phyloP scores from a whole-genome alignment of 1,140 invertebrate species.

The Tetragnatha versicolor region DNA sequence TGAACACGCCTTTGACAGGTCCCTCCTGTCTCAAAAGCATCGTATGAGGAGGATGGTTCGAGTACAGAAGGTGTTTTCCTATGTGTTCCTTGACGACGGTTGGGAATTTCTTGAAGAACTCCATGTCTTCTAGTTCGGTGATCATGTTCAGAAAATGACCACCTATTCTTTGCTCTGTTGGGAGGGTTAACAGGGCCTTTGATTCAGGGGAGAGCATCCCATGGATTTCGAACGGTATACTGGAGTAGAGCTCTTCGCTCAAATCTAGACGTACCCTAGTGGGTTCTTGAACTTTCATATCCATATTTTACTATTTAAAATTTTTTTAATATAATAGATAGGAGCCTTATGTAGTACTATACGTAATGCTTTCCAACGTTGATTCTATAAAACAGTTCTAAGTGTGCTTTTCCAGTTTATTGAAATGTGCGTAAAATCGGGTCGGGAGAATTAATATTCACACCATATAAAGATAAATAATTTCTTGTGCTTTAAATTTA shows the following conservation, averaged over 20 bases:
- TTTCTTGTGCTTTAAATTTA: too few species aligned
- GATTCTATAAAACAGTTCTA: too few species aligned
- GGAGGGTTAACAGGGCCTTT: not conserved
- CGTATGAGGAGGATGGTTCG: not conserved
- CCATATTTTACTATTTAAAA: too few species aligned
- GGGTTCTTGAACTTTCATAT: too few species aligned
- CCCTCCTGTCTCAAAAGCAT: not conserved
- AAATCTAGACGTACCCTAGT: too few species aligned
- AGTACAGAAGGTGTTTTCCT: not conserved
- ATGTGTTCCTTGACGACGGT: not conserved
- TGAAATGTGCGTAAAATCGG: too few species aligned
- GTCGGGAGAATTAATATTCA: too few species aligned
- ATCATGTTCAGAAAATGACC: not conserved
- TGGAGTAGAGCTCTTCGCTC: not conserved
- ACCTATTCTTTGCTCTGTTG: not conserved
- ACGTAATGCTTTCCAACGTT: too few species aligned
- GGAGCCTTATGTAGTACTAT: too few species aligned
- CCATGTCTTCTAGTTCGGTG: not conserved
- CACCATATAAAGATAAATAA: too few species aligned
- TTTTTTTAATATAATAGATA: too few species aligned
- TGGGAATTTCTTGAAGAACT: conserved; percentile 28
- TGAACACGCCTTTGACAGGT: not conserved
- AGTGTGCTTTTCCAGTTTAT: too few species aligned
- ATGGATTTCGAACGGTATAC: not conserved
- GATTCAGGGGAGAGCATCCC: conserved; percentile 1